Evolutionary conservation across 2,797 vertebrate genomes (phyloP).

Genomic region (Enteromius trimaculatus): DNA sequence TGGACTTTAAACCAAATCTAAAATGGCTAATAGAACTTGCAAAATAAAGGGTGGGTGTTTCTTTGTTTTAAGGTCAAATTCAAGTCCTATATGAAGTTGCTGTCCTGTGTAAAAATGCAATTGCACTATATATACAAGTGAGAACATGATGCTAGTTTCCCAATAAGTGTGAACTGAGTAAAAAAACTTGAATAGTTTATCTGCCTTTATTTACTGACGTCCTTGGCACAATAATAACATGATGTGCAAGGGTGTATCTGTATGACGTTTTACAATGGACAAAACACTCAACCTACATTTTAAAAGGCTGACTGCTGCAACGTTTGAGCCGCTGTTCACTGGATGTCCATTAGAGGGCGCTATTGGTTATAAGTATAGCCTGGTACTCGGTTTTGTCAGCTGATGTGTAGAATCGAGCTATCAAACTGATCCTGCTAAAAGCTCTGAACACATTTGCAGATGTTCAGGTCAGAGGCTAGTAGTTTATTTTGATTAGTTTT

Average conservation of each 20-base stretch:
- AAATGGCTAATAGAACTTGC: neutral
- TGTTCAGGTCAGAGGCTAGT: constrained; percentile 26
- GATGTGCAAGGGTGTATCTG: neutral
- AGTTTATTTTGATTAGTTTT: constrained; percentile 16
- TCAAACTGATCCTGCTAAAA: neutral
- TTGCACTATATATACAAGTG: neutral
- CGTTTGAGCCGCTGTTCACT: neutral
- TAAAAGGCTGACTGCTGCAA: no score
- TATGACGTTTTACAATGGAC: neutral
- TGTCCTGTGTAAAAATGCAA: neutral
- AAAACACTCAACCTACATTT: neutral
- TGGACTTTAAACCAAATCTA: neutral
- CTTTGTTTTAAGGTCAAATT: no score
- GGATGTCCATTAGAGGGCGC: neutral
- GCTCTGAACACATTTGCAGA: constrained; percentile 26
- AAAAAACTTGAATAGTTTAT: neutral
- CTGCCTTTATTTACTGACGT: neutral
- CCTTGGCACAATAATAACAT: neutral
- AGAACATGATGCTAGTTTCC: neutral
- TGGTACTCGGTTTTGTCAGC: neutral
- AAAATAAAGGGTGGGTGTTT: neutral
- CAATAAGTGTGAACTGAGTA: neutral
- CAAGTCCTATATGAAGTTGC: neutral
- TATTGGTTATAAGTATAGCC: neutral
- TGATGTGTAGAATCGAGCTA: neutral